A percentile compares a stretch with the other conserved stretches of the same genome.
phyloP scores from a whole-genome alignment of 1,140 invertebrate species.

The Chlorops oryzae region DNA sequence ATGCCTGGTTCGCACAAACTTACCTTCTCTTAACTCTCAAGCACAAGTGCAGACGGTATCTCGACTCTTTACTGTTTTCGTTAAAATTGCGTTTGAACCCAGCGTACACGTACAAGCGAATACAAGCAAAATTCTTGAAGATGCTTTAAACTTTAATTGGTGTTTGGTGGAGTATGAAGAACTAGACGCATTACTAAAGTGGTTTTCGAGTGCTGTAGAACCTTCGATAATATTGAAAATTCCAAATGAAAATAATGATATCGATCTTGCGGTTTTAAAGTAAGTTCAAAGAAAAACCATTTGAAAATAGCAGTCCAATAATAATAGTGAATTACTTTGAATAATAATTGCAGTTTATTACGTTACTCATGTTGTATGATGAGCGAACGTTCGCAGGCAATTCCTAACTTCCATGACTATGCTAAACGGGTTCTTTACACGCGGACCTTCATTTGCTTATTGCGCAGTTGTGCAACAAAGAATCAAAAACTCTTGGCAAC shows the following conservation, averaged over 20 bases:
- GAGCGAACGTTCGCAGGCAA: constrained; percentile 21
- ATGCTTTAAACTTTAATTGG: constrained; percentile 66
- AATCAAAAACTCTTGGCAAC: constrained; percentile 33
- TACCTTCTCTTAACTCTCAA: constrained; percentile 38
- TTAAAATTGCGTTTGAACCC: constrained; percentile 66
- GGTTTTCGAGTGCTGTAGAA: constrained; percentile 73
- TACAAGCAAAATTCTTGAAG: constrained; percentile 53
- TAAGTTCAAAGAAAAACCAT: constrained; percentile 24
- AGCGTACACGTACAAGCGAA: constrained; percentile 55
- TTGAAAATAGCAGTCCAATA: not conserved
- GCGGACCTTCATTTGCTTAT: constrained; percentile 28
- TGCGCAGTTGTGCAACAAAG: constrained; percentile 32
- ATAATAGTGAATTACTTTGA: not conserved
- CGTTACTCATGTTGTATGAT: constrained; percentile 32
- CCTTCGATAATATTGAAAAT: constrained; percentile 59
- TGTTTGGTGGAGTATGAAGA: constrained; percentile 59
- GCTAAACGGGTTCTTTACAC: constrained; percentile 41
- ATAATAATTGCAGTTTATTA: constrained; percentile 17
- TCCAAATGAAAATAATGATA: constrained; percentile 42
- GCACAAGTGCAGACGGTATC: constrained; percentile 40
- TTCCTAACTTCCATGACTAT: constrained; percentile 20
- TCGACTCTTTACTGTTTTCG: constrained; percentile 54
- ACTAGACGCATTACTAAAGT: constrained; percentile 65
- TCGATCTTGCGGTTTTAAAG: constrained; percentile 49
- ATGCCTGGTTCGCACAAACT: constrained; percentile 41